Percentiles rank a stretch among this genome's conserved stretches.
Conservation (phyloP, 2,797 vertebrate species). For the Paguma larvata region DNA sequence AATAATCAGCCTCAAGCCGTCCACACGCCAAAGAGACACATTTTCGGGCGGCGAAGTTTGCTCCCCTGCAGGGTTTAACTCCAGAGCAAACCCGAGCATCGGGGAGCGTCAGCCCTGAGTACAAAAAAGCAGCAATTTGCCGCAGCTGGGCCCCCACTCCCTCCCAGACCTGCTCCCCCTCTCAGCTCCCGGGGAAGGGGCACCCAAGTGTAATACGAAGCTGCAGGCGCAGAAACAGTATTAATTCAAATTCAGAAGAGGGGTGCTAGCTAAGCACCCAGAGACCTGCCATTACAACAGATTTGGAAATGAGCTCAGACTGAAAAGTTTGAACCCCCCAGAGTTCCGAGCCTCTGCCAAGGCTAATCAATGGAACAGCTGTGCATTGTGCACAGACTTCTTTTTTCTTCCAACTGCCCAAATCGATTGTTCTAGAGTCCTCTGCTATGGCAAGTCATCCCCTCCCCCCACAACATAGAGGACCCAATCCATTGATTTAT, state of each 20-base stretch:
- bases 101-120: background rate
- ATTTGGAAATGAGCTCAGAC: background rate
- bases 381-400: background rate
- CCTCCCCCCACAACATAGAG: background rate
- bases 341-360: background rate
- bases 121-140: background rate
- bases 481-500: background rate
- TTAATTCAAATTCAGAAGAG: background rate
- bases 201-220: background rate
- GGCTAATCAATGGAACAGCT: background rate
- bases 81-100: background rate
- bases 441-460: background rate
- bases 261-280: background rate
- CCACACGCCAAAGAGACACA: background rate
- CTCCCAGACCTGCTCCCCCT: background rate
- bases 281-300: background rate
- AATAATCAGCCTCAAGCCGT: background rate
- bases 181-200: background rate
- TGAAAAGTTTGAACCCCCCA: background rate
- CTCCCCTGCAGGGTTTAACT: background rate
- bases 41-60: background rate
- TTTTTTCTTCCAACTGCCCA: background rate
- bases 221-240: background rate
- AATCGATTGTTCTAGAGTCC: background rate
- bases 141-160: rapidly evolving